phyloP scores from a whole-genome alignment of 2,888 invertebrate species.

The Xylocampa areola region DNA sequence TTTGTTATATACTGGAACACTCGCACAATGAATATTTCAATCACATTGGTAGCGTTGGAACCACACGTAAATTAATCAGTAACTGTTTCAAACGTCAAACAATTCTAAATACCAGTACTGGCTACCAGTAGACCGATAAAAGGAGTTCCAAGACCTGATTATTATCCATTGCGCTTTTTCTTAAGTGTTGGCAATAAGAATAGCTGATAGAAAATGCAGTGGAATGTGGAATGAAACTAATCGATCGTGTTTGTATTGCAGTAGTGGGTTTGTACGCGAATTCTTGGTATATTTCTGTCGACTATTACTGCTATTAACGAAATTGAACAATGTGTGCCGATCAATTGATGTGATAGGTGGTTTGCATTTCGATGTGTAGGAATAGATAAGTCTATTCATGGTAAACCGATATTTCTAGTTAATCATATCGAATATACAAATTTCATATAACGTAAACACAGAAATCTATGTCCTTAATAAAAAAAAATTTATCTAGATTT shows the following conservation, averaged over 20 bases:
- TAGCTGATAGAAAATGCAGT: constrained; percentile 41
- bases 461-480: no score
- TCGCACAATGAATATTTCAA: constrained; percentile 55
- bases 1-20: constrained; percentile 49
- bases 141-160: constrained; percentile 32
- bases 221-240: constrained; percentile 41
- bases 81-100: constrained; percentile 65
- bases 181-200: constrained; percentile 28
- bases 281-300: constrained; percentile 37
- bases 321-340: constrained; percentile 38
- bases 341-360: constrained; percentile 11
- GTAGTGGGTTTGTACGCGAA: constrained; percentile 18
- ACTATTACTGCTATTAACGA: constrained; percentile 21
- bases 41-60: constrained; percentile 37
- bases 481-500: no score
- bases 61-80: constrained; percentile 62
- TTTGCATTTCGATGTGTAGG: constrained; percentile 24
- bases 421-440: not conserved
- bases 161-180: constrained; percentile 34
- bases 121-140: constrained; percentile 4
- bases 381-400: constrained; percentile 9
- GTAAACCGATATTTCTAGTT: not conserved
- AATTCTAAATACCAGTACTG: constrained; percentile 13
- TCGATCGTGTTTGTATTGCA: constrained; percentile 23
- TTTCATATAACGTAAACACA: no score